Base-by-base conservation (phyloP, 2,888 invertebrate species). In the Gortyna flavago region DNA sequence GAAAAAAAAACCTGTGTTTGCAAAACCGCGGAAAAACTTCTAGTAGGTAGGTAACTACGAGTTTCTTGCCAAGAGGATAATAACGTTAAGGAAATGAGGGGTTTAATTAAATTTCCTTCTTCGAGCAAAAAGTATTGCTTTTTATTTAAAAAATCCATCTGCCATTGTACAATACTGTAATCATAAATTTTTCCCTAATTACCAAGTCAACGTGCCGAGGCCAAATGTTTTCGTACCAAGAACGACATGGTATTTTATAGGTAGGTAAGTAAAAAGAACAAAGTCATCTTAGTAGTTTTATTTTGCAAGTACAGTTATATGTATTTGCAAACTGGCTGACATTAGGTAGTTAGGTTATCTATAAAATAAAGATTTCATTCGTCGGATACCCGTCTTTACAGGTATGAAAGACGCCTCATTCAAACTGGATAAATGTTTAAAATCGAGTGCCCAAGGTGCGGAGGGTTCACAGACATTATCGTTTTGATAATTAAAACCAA, bases 181-280 rank as follows among this genome's bases (percentile, higher is more conserved):
- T 76, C 32, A 2, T 79, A n/a, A n/a, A 70, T 82, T 79, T 76
- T 77, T 54, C 7, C 72, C 57, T 82, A 78, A 84, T 81, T 79
- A 82, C 51, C 0, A 70, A 82, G 66, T 68, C 75, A 71, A 64
- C 67, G 61, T 68, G 72, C 61, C 69, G 84, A 87, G 80, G 83
- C 57, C 71, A 70, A 87, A 87, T 80, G 82, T 87, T 91, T 90
- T 89, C 89, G 79, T 84, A 83, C 83, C 89, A 91, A 90, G 91
- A 89, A 84, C 90, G 74, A 75, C 64, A 79, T 69, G 81, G 79
- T 79, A 85, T 62, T 85, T 41, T 66, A 13, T 11, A 67, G 61
- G 61, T 57, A 67, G 32, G 18, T 35, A 62, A 35, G 25, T 62
- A 62, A 62, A 80, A 75, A 69, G 5, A 54, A 66, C 48, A 62